Evolutionary conservation across 2,888 invertebrate species (phyloP), one percentile per base, ranked within the genome.

Genomic region (Apamea epomidion): DNA sequence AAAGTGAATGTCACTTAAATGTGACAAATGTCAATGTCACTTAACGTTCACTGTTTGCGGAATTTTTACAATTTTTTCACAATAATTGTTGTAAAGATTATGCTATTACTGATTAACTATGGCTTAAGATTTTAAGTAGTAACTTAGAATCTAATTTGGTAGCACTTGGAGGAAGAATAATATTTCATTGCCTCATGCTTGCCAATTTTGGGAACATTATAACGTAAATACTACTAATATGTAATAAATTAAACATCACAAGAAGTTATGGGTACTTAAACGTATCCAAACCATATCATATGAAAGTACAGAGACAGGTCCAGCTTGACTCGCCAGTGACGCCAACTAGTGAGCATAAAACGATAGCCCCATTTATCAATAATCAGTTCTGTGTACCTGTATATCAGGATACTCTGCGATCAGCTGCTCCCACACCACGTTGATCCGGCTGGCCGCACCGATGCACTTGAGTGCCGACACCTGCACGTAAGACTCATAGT

Each of bases 381-480:
- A 3, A 83, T 32, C 7, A 58, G 18, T 18, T 37, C 3, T 32
- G 8, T 16, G 21, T 95, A 98, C 98, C 91, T 97, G 96, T 89
- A 98, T 94, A 91, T 98, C 97, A 42, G 98, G 95, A 82, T 97
- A 96, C 45, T 97, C 95, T 0, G 74, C 37, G 37, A 97, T 95
- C 71, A 97, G 94, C 76, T 97, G 96, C 1, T 98, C 97, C 98
- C 98, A 98, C 18, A 98, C 94, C 42, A 96, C 93, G 86, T 97
- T 95, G 74, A 98, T 97, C 90, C 97, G 96, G 68, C 98, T 97
- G 92, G 98, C 98, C 68, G 98, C 97, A 3, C 97, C 97, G 21
- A 98, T 93, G 87, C 98, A 98, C 84, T 97, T 97, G 18, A 98
- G 95, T 1, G 98, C 98, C 0, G 98, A 98, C 4, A 98, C 98